Percentiles rank a stretch among this genome's conserved stretches.
These are phyloP conservation scores for Drosophila subsilvestris DNA, from an alignment of 2,888 invertebrate genomes.

Conservation along the genomic window DNA sequence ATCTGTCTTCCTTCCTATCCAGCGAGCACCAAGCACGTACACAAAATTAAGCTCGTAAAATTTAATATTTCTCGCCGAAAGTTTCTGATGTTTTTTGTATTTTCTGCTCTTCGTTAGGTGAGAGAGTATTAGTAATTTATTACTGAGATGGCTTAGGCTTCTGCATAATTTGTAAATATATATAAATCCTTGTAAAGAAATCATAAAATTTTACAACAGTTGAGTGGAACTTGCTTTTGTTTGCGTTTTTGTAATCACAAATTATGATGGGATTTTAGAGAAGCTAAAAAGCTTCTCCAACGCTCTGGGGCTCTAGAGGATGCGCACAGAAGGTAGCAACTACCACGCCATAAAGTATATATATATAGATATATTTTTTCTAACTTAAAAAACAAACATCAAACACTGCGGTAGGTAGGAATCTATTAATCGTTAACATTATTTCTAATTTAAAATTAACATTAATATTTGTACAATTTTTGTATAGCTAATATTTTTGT, in stretches of 20 bases:
- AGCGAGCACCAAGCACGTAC: constrained; percentile 69
- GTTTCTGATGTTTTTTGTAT: constrained; percentile 18
- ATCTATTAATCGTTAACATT: too few relatives aligned
- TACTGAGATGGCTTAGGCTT: constrained; percentile 44
- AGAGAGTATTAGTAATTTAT: constrained; percentile 70
- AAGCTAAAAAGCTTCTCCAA: not conserved
- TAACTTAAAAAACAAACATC: too few relatives aligned
- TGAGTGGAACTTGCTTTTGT: constrained; percentile 28
- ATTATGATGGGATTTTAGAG: not conserved
- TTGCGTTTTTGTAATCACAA: not conserved
- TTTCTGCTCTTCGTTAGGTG: constrained; percentile 42
- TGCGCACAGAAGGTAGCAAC: too few relatives aligned
- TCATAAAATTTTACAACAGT: constrained; percentile 65
- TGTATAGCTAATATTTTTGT: not conserved
- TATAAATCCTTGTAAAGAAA: constrained; percentile 31
- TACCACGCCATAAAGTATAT: not conserved
- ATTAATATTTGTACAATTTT: too few relatives aligned
- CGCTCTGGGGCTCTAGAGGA: not conserved
- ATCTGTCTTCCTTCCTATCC: constrained; percentile 1
- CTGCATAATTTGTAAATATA: constrained; percentile 58
- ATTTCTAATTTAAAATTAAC: not conserved
- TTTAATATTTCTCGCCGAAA: constrained; percentile 70
- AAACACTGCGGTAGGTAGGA: too few relatives aligned
- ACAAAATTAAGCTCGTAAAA: constrained; percentile 79
- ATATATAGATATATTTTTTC: too few relatives aligned